A percentile compares a stretch with the other conserved stretches of the same genome.
Conservation (phyloP, 2,113 vertebrate genomes). For the Dromiciops gliroides region DNA sequence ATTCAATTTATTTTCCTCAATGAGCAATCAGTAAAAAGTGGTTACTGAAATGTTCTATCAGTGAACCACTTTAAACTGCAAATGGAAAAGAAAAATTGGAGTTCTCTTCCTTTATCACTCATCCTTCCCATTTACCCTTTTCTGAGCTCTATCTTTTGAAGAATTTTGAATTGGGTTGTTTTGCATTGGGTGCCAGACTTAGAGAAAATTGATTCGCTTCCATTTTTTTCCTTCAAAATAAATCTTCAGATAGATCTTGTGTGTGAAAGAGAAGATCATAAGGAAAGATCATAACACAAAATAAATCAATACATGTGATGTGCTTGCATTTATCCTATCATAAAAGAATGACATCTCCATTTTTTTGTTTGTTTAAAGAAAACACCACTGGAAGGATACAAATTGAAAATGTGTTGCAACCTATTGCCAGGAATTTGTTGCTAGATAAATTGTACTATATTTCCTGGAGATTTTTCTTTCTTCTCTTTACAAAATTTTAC, state of each 20-base stretch:
- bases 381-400: neutral
- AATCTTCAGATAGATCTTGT: neutral
- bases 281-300: neutral
- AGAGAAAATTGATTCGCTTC: slow-evolving; percentile 3
- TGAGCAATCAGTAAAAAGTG: slow-evolving; percentile 32
- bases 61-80: neutral
- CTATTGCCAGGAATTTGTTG: slow-evolving; percentile 5
- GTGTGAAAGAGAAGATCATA: neutral
- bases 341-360: neutral
- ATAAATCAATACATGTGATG: slow-evolving; percentile 3
- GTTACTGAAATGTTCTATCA: neutral
- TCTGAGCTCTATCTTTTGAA: slow-evolving; percentile 11
- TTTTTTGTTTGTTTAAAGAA: neutral
- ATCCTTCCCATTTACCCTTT: neutral
- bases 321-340: neutral
- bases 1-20: slow-evolving; percentile 27
- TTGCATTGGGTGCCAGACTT: neutral
- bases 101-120: slow-evolving; percentile 5
- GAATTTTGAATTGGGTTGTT: neutral
- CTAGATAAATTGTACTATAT: neutral
- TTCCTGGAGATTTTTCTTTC: neutral
- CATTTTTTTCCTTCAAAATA: slow-evolving; percentile 34
- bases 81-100: neutral
- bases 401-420: neutral
- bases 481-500: neutral